These are phyloP conservation scores for Malurus cyaneus DNA, from an alignment of 2,113 vertebrate genomes.

Conservation along the genomic window DNA sequence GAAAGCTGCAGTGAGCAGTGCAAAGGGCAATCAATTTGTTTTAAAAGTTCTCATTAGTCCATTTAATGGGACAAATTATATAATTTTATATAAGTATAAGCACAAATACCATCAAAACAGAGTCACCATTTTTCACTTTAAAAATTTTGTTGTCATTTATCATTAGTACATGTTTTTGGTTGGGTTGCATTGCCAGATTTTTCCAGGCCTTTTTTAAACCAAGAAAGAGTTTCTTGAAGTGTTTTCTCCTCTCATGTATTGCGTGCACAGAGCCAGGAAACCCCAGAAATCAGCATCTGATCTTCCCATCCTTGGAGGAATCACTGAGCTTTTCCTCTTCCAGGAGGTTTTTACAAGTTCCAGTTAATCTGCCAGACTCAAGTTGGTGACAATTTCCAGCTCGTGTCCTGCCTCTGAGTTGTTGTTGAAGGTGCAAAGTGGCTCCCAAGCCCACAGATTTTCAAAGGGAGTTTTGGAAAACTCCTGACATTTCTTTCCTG, in stretches of 20 bases:
- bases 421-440: neutral
- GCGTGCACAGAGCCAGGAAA: fast-evolving
- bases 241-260: neutral
- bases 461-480: neutral
- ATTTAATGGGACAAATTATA: neutral
- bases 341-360: neutral
- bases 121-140: neutral
- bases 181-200: neutral
- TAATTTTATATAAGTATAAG: neutral
- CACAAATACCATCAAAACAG: too few species aligned
- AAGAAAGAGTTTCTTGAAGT: neutral
- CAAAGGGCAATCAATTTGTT: neutral
- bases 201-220: neutral
- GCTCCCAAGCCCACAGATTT: neutral
- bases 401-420: neutral
- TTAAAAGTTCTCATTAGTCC: neutral
- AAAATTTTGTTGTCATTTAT: too few species aligned
- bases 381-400: neutral
- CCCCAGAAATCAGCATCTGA: neutral
- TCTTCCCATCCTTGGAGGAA: neutral
- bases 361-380: too few species aligned
- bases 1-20: neutral
- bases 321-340: neutral
- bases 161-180: neutral
- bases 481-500: neutral